A percentile compares a stretch with the other conserved stretches of the same genome.
Conservation (phyloP, 2,797 vertebrate genomes). For the Pangasius krempfi region DNA sequence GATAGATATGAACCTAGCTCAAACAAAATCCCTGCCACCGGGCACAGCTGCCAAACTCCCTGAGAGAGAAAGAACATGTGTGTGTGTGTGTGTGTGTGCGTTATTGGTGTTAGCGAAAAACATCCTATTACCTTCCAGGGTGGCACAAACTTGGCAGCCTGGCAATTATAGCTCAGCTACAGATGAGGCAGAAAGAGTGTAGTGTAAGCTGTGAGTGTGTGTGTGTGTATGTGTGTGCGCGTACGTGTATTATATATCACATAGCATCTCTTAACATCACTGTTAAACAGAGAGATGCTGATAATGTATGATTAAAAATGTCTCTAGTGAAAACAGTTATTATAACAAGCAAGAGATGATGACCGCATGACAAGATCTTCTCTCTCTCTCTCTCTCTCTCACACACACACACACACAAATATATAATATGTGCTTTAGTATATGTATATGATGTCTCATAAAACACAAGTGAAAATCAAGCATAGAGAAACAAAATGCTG, state of each 20-base stretch:
- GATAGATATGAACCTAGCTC: slow-evolving; percentile 41
- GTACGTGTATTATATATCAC: neutral
- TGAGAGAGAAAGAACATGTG: slow-evolving; percentile 3
- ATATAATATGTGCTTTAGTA: too few relatives aligned
- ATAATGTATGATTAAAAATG: slow-evolving; percentile 24
- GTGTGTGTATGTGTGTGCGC: neutral
- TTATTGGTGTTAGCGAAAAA: slow-evolving; percentile 19
- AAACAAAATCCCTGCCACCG: slow-evolving; percentile 44
- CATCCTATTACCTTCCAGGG: neutral
- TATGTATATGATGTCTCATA: neutral
- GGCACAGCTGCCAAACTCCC: slow-evolving; percentile 30
- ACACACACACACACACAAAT: neutral
- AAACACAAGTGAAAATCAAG: neutral
- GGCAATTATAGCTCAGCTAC: slow-evolving; percentile 15
- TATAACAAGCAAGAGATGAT: neutral
- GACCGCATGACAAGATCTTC: neutral
- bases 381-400: neutral
- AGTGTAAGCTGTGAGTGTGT: neutral
- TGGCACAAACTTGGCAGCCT: slow-evolving; percentile 23
- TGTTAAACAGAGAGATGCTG: neutral
- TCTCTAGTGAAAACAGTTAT: slow-evolving; percentile 12
- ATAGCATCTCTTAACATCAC: neutral
- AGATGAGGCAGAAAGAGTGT: neutral
- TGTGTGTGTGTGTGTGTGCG: neutral
- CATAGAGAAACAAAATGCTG: neutral